Evolutionary conservation across 2,888 invertebrate genomes (phyloP), one percentile per base, ranked within the genome.

Genomic region (Erebia aethiops): DNA sequence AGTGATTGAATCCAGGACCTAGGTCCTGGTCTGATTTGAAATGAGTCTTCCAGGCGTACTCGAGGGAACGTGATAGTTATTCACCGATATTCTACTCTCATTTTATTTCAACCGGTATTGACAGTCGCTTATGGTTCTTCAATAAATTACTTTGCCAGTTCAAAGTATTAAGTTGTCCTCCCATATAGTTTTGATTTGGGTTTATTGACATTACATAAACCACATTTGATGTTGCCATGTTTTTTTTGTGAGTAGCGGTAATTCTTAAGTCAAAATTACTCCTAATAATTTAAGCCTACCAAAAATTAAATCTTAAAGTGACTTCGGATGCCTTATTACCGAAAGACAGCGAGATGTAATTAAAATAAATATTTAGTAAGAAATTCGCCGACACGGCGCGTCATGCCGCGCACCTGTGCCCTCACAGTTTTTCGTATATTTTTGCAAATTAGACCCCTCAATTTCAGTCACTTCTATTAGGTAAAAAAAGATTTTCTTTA

Each of bases 361-460:
- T 92, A 91, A 91, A 91, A 91, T 91, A 91, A 92, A 91, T 91
- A 92, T 91, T 92, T 91, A 91, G 87, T 88, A 84, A 86, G 83
- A 89, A 90, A 91, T 90, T 89, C 87, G 89, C 86, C 86, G 84
- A 82, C 81, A 89, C 81, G 89, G 90, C 90, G 88, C 35, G 35
- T 35, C 35, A 35, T 35, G 7, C 35, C 35, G 35, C 35, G 35
- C 35, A 35, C 35, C 35, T 35, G 35, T 35, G 5, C 5, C 35
- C 7, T 35, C 35, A 26, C 26, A 35, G 35, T 5, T 35, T 89
- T 85, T 86, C 91, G 91, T 91, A 91, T 90, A 88, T 89, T 88
- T 91, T 91, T 89, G 86, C 90, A 35, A 26, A 35, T 35, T 35
- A 35, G 35, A 35, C 35, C 35, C 35, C 35, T 35, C 35, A 35